These are phyloP conservation scores for Burhinus oedicnemus DNA, from an alignment of 2,113 vertebrate genomes.

Conservation along the genomic window DNA sequence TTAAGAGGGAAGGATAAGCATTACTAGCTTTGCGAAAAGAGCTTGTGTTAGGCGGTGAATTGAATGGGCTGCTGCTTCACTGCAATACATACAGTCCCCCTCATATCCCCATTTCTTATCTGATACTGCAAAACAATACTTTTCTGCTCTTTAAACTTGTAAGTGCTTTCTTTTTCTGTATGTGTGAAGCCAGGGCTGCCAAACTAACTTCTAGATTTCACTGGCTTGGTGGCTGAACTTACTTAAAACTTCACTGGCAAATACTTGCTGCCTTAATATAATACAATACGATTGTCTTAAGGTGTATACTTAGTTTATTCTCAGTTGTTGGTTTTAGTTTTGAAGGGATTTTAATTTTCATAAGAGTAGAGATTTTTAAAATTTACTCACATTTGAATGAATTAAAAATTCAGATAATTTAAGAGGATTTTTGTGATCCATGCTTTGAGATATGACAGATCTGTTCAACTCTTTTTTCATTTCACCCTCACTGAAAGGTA, in stretches of 20 bases:
- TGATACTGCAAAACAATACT: not conserved
- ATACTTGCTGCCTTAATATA: not conserved
- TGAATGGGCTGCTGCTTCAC: not conserved
- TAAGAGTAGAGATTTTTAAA: not conserved
- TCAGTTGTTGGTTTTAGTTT: not conserved
- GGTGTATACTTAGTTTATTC: not conserved
- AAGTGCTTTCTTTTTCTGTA: not conserved
- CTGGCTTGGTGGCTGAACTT: not conserved
- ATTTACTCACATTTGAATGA: not conserved
- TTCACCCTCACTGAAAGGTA: not conserved
- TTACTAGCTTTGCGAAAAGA: not conserved
- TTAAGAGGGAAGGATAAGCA: not conserved
- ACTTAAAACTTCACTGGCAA: not conserved
- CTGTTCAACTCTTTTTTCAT: not conserved
- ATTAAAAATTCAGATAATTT: not conserved
- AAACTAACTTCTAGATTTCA: not conserved
- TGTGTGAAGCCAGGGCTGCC: not conserved
- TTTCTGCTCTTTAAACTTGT: not conserved
- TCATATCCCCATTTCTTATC: not conserved
- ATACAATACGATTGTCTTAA: not conserved
- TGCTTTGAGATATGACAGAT: not conserved
- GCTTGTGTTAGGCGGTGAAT: not conserved
- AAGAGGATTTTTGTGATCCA: not conserved
- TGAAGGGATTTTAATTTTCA: not conserved
- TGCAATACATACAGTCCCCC: not conserved